Base-by-base conservation (phyloP, 2,888 invertebrate genomes). In the Flexamia atlantica region DNA sequence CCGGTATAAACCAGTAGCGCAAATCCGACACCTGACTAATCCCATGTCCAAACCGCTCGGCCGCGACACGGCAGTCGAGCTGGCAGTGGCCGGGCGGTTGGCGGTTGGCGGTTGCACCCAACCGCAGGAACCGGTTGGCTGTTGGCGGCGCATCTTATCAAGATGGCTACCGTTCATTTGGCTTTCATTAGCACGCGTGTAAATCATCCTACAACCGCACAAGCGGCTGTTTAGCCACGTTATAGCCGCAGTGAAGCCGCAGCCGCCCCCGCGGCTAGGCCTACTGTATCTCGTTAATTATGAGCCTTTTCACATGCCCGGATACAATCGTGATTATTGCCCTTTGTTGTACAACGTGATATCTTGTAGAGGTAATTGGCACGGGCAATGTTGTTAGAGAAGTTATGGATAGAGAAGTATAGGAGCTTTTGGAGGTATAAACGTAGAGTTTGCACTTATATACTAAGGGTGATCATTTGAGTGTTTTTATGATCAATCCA, bases 131-230 rank as follows among this genome's bases (percentile, higher is more conserved):
- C 64, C 64, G 64, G 64, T 53, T 4, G 53, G 2, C 14, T 17
- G 17, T 20, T 57, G 20, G 57, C 23, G 23, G 30, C 14, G 64
- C 64, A 28, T 28, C 64, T 64, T 64, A 64, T 64, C 64, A 64
- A 64, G 28, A 64, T 64, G 64, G 64, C 64, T 64, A 64, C 64
- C 17, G 64, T 64, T 14, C 64, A 53, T 53, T 30, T 14, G 64
- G 28, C 30, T 64, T 28, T 64, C 64, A 28, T 64, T 64, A 64
- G 64, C 64, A 14, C 28, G 17, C 0, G 64, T 30, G 14, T 64
- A 64, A 4, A 64, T 64, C 64, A 64, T 64, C 14, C 28, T 25
- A 12, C 28, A 12, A 12, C 64, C 64, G 23, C 53, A 23, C n/a
- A n/a, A n/a, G 7, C 40, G n/a, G n/a, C n/a, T n/a, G n/a, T n/a